Percentiles rank a stretch among this genome's conserved stretches.
These are phyloP conservation scores for Burhinus bistriatus DNA, from an alignment of 2,113 vertebrate species.

Conservation along the genomic window DNA sequence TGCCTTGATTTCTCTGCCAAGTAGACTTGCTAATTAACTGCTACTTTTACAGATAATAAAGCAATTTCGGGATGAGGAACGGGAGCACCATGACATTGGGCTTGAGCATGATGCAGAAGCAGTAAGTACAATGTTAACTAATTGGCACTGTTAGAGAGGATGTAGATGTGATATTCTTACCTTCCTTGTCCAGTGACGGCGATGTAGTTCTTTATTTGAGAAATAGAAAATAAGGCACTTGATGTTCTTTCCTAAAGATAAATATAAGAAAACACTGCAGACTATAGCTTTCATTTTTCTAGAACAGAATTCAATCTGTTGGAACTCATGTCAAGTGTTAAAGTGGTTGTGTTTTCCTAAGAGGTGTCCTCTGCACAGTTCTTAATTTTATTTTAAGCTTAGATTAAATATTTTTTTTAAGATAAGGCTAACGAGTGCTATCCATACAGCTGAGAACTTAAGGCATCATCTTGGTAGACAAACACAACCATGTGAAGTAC, in stretches of 20 bases:
- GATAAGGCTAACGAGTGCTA: background rate
- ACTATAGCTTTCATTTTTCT: background rate
- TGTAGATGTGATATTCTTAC: background rate
- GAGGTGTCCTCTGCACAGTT: background rate
- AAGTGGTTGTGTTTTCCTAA: background rate
- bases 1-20: background rate
- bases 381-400: background rate
- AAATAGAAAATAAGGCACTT: background rate
- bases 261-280: background rate
- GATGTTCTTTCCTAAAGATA: background rate
- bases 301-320: background rate
- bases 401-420: background rate
- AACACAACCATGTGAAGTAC: background rate
- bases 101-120: constrained; percentile 86
- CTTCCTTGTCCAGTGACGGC: background rate
- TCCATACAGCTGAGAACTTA: background rate
- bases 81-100: constrained; percentile 92
- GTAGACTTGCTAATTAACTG: background rate
- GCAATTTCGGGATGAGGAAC: constrained; percentile 92
- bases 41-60: constrained; percentile 81
- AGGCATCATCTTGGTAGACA: background rate
- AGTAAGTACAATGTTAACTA: constrained; percentile 63
- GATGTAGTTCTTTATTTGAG: background rate
- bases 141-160: background rate
- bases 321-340: background rate